These are phyloP conservation scores for Oscheius sp. DNA, from an alignment of 2,888 invertebrate species.

Conservation along the genomic window DNA sequence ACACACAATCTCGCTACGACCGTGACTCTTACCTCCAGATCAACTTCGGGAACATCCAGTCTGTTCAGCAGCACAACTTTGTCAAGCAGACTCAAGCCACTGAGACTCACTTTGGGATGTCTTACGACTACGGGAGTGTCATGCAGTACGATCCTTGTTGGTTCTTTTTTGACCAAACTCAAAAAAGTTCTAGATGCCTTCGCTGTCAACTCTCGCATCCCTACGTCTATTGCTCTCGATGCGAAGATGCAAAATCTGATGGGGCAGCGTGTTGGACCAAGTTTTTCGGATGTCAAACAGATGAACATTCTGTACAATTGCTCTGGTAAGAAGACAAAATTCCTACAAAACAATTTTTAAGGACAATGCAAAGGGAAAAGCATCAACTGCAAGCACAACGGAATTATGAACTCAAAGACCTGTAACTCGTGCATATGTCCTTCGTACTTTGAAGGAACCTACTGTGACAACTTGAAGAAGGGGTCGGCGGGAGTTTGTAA, in stretches of 20 bases:
- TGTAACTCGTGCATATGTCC: slow-evolving; percentile 25
- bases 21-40: slow-evolving; percentile 47
- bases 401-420: slow-evolving; percentile 22
- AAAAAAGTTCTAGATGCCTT: slow-evolving; percentile 49
- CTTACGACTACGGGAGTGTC: slow-evolving; percentile 58
- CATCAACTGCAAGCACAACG: slow-evolving; percentile 8
- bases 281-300: slow-evolving; percentile 50
- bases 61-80: slow-evolving; percentile 45
- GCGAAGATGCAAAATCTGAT: slow-evolving; percentile 45
- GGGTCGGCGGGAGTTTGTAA: slow-evolving; percentile 22
- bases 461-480: slow-evolving; percentile 3
- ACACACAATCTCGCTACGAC: slow-evolving; percentile 50
- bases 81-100: slow-evolving; percentile 42
- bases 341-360: background rate
- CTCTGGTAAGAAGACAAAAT: slow-evolving; percentile 26
- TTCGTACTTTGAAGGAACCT: slow-evolving; percentile 7
- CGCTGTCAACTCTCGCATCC: slow-evolving; percentile 39
- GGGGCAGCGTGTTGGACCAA: slow-evolving; percentile 50
- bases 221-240: slow-evolving; percentile 46
- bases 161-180: background rate
- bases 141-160: slow-evolving; percentile 54
- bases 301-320: slow-evolving; percentile 52
- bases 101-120: slow-evolving; percentile 40
- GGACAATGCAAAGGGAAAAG: slow-evolving; percentile 8
- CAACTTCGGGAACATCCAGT: slow-evolving; percentile 47